Evolutionary conservation across 30 jellyfish, hydroid and myxozoan species (phyloP).

Genomic region (Aurelia sp.): DNA sequence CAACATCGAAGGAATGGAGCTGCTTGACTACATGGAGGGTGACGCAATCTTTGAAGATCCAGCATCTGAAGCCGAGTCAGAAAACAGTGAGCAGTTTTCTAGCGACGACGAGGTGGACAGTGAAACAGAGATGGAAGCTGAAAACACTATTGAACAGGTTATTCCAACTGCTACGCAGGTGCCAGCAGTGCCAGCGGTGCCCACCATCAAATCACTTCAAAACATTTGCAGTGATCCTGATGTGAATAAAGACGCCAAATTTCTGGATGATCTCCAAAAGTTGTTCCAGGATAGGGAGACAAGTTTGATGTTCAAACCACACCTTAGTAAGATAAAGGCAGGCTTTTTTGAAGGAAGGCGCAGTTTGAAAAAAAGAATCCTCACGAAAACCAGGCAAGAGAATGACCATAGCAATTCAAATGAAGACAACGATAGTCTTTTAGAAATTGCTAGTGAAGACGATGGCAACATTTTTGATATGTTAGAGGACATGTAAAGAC

Average conservation of each 20-base stretch:
- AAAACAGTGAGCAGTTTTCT: conserved; percentile 19
- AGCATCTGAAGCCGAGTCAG: conserved; percentile 31
- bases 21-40: conserved; percentile 39
- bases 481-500: too few relatives aligned
- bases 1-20: conserved; percentile 34
- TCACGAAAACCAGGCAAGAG: too few relatives aligned
- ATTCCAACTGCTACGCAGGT: conserved; percentile 19
- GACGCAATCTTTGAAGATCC: conserved; percentile 25
- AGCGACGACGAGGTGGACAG: conserved; percentile 41
- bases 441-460: too few relatives aligned
- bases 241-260: conserved; percentile 20
- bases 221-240: conserved; percentile 9
- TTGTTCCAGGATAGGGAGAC: conserved; percentile 1
- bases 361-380: conserved; percentile 1
- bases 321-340: conserved; percentile 4
- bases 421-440: too few relatives aligned
- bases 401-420: too few relatives aligned
- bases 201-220: conserved; percentile 25
- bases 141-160: conserved; percentile 28
- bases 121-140: conserved; percentile 27
- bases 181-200: conserved; percentile 22
- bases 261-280: background rate
- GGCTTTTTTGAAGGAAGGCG: conserved; percentile 12
- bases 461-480: background rate
- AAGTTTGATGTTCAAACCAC: conserved; percentile 20